Conservation (phyloP, 1,140 invertebrate species). For the Harlomillsia oculata region DNA sequence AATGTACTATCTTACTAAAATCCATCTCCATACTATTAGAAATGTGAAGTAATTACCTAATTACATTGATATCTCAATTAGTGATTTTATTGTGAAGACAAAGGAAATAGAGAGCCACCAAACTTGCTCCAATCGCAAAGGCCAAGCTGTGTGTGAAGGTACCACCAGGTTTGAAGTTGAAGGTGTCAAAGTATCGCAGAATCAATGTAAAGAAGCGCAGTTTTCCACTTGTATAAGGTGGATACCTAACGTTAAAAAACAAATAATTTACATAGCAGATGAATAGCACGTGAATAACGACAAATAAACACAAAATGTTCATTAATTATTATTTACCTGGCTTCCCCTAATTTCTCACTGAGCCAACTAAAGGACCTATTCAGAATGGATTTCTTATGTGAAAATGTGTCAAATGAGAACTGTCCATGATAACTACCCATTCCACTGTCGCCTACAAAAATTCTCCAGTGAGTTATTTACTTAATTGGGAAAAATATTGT, state of each 20-base stretch:
- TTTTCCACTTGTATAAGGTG: constrained; percentile 30
- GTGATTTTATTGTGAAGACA: too few species aligned
- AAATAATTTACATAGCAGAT: too few species aligned
- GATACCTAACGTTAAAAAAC: too few species aligned
- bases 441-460: constrained; percentile 54
- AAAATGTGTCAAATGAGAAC: constrained; percentile 82
- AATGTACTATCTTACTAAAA: too few species aligned
- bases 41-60: too few species aligned
- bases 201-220: constrained; percentile 25
- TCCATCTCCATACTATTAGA: too few species aligned
- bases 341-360: constrained; percentile 20
- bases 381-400: constrained; percentile 47
- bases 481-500: background rate
- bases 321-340: too few species aligned
- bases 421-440: constrained; percentile 90
- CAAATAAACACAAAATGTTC: too few species aligned
- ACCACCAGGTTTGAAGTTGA: background rate
- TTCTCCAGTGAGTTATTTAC: too few species aligned
- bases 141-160: background rate
- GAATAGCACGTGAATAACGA: too few species aligned
- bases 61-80: too few species aligned
- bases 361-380: constrained; percentile 9
- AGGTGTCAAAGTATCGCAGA: constrained; percentile 11
- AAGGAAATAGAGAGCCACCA: background rate
- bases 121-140: background rate